Percentiles rank a stretch among this genome's conserved stretches.
phyloP scores from a whole-genome alignment of 2,113 vertebrate species.

The Phaetusa simplex region DNA sequence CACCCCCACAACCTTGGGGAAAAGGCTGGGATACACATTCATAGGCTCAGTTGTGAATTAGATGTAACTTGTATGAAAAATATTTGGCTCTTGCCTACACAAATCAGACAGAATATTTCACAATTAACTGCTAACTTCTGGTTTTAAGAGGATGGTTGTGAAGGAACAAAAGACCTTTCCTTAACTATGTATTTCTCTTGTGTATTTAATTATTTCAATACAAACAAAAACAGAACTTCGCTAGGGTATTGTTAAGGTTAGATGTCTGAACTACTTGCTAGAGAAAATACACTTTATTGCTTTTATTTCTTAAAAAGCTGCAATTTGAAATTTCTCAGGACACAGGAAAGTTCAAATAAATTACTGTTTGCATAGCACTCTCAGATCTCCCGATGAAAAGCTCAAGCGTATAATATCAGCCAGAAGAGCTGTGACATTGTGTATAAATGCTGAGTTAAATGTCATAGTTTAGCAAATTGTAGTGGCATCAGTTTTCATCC shows the following conservation, averaged over 20 bases:
- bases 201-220: background rate
- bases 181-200: background rate
- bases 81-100: background rate
- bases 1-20: background rate
- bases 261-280: background rate
- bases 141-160: background rate
- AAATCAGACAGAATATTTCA: background rate
- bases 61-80: background rate
- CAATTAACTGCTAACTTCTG: background rate
- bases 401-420: background rate
- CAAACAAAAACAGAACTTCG: background rate
- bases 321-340: background rate
- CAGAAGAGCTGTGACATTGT: background rate
- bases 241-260: background rate
- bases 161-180: background rate
- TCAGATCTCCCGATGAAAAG: background rate
- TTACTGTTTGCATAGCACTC: background rate
- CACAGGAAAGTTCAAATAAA: background rate
- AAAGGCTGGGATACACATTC: background rate
- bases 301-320: background rate
- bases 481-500: background rate
- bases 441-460: background rate
- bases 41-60: background rate
- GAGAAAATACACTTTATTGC: background rate
- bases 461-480: background rate